Percentiles rank a stretch among this genome's conserved stretches.
Evolutionary conservation across 1,140 invertebrate genomes (phyloP).

Genomic region (Halotydeus destructor): DNA sequence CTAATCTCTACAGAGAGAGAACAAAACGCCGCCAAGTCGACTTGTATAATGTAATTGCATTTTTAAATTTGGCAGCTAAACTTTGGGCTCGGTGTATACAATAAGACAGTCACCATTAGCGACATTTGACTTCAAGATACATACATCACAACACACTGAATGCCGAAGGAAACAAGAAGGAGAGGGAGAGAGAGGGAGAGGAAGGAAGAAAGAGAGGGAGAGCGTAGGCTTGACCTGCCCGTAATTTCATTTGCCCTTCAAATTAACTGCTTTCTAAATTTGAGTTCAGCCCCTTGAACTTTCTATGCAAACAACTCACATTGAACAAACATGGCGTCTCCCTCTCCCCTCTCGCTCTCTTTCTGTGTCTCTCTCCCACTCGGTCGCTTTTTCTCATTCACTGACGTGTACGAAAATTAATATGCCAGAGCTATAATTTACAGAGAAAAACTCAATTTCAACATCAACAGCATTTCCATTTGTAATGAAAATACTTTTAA

Average conservation of each 20-base stretch:
- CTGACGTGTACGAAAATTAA: too few relatives aligned
- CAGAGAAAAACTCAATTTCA: too few relatives aligned
- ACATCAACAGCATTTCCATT: too few relatives aligned
- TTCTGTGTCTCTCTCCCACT: not conserved
- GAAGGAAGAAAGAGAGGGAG: not conserved
- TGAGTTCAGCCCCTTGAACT: not conserved
- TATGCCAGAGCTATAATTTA: too few relatives aligned
- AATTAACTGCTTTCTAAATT: not conserved
- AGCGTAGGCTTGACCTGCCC: not conserved
- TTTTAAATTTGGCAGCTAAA: too few relatives aligned
- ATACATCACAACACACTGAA: not conserved
- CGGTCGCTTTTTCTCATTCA: not conserved
- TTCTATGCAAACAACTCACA: not conserved
- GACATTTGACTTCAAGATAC: not conserved
- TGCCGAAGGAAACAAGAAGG: not conserved
- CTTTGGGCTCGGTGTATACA: too few relatives aligned
- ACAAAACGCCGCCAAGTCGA: too few relatives aligned
- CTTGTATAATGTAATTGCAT: too few relatives aligned
- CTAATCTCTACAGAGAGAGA: too few relatives aligned
- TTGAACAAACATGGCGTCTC: not conserved
- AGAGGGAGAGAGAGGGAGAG: constrained; percentile 5
- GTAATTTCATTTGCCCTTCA: not conserved
- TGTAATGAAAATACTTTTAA: too few relatives aligned
- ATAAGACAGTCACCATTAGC: too few relatives aligned
- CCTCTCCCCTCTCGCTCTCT: not conserved